Conservation (phyloP, 2,113 vertebrate genomes). For the Miniopterus natalensis region DNA sequence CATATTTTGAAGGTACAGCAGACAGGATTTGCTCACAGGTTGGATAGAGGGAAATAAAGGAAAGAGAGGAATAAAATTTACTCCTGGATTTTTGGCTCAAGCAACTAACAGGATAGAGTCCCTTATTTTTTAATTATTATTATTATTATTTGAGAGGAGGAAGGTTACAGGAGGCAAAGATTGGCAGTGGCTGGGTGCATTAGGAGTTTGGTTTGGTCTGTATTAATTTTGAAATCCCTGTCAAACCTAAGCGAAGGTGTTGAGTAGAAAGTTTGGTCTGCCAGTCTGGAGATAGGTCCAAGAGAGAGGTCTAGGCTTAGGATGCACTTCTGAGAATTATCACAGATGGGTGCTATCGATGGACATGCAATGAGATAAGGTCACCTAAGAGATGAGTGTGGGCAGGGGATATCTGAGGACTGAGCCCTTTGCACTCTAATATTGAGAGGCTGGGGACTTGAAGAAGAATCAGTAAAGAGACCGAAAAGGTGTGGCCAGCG, state of each 20-base stretch:
- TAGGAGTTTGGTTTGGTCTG: background rate
- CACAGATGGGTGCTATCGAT: background rate
- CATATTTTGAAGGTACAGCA: background rate
- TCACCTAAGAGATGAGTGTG: background rate
- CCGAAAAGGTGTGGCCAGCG: background rate
- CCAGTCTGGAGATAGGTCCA: background rate
- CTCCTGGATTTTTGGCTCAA: background rate
- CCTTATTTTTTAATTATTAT: too few relatives aligned
- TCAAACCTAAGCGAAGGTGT: background rate
- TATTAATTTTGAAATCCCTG: background rate
- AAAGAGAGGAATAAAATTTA: background rate
- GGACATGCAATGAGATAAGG: too few relatives aligned
- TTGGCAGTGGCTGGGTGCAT: background rate
- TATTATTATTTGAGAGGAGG: background rate
- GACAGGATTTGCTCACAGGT: background rate
- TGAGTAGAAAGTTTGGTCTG: background rate
- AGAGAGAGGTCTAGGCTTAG: background rate
- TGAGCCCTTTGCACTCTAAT: too few relatives aligned
- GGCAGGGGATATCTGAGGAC: background rate
- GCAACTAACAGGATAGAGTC: background rate
- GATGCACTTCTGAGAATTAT: background rate
- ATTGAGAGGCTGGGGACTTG: background rate
- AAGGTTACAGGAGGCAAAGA: background rate
- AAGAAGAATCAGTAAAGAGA: background rate
- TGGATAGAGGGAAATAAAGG: background rate